phyloP scores from a whole-genome alignment of 2,797 vertebrate species.

The Melanotaenia pygmaea region DNA sequence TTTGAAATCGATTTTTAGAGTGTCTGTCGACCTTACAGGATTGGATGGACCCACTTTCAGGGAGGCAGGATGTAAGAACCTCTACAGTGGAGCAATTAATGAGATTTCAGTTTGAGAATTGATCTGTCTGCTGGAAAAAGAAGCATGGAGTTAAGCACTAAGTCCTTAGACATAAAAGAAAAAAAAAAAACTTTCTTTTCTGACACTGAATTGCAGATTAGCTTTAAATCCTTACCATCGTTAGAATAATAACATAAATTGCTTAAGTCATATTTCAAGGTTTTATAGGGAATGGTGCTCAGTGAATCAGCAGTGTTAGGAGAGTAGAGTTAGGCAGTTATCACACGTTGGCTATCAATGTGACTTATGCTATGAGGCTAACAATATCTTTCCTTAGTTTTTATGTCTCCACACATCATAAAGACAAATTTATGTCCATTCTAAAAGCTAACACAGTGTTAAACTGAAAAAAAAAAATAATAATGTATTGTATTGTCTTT shows the following conservation, averaged over 20 bases:
- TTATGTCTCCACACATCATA: background rate
- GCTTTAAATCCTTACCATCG: background rate
- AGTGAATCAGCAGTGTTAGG: too few species aligned
- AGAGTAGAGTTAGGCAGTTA: too few species aligned
- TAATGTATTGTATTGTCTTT: background rate
- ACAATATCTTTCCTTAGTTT: constrained; percentile 9
- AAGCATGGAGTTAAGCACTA: constrained; percentile 46
- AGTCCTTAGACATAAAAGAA: constrained; percentile 47
- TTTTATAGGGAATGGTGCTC: too few species aligned
- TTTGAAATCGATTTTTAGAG: constrained; percentile 60
- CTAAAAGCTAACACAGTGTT: background rate
- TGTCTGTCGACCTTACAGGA: constrained; percentile 47
- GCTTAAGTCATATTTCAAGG: too few species aligned
- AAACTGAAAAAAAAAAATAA: background rate
- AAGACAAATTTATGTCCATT: background rate
- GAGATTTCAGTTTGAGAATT: constrained; percentile 68
- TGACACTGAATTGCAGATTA: constrained; percentile 32
- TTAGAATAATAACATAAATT: too few species aligned
- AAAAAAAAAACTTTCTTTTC: constrained; percentile 44
- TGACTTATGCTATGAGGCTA: too few species aligned
- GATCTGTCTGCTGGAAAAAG: constrained; percentile 56
- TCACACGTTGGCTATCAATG: too few species aligned
- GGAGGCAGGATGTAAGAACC: constrained; percentile 60
- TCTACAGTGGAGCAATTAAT: constrained; percentile 67
- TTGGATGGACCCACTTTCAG: constrained; percentile 52